Evolutionary conservation across 2,113 vertebrate species (phyloP).

Genomic region (Neoarius graeffei): DNA sequence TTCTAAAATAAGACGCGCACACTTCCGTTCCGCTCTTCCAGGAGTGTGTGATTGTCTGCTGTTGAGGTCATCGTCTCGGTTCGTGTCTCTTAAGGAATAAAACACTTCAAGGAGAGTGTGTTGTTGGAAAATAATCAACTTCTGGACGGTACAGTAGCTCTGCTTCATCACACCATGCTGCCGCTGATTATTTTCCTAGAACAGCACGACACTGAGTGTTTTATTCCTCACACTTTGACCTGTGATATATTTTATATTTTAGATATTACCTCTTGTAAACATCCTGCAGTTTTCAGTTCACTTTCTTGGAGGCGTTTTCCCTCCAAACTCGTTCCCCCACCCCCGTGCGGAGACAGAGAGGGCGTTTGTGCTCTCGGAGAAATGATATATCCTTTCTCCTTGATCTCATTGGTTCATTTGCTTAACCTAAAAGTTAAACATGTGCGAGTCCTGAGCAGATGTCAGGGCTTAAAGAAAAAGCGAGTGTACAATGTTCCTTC

Average conservation of each 20-base stretch:
- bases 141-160: neutral
- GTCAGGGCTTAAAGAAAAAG: slow-evolving; percentile 44
- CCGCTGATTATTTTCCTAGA: neutral
- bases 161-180: neutral
- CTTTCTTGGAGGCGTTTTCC: neutral
- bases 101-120: too few species aligned
- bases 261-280: neutral
- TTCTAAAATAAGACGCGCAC: slow-evolving; percentile 32
- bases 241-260: neutral
- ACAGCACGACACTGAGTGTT: neutral
- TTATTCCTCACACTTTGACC: neutral
- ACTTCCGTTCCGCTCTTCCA: neutral
- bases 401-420: slow-evolving; percentile 55
- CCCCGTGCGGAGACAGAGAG: neutral
- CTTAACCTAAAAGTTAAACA: slow-evolving; percentile 52
- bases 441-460: slow-evolving; percentile 46
- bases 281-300: neutral
- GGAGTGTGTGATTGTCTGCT: neutral
- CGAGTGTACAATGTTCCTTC: slow-evolving; percentile 44
- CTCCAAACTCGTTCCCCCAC: neutral
- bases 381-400: slow-evolving; percentile 36
- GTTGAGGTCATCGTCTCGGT: neutral
- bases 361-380: slow-evolving; percentile 21
- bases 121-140: neutral
- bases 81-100: neutral